Evolutionary conservation across 2,113 vertebrate species (phyloP).

Genomic region (Mandrillus leucophaeus): DNA sequence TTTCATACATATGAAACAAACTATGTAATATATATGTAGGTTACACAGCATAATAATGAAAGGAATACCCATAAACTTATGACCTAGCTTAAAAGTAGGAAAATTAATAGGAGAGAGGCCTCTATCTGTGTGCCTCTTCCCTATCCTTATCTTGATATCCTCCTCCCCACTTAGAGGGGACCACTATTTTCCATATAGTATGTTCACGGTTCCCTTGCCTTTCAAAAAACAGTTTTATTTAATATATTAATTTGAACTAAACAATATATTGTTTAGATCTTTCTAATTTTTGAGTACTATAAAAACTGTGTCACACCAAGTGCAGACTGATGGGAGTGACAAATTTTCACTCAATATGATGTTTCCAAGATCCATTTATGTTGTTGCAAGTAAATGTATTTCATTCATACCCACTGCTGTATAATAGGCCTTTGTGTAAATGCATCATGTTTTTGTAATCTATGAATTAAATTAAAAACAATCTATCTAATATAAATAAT

Average conservation of each 20-base stretch:
- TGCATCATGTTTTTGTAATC: not conserved
- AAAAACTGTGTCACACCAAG: not conserved
- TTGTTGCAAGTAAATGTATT: not conserved
- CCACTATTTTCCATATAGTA: not conserved
- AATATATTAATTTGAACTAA: not conserved
- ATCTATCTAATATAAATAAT: not conserved
- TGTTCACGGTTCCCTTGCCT: not conserved
- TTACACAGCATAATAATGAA: not conserved
- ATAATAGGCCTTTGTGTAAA: not conserved
- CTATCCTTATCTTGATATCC: no score
- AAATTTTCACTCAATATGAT: not conserved
- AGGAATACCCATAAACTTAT: not conserved
- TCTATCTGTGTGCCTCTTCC: not conserved
- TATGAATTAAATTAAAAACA: not conserved
- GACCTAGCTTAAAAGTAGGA: not conserved
- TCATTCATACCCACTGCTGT: not conserved
- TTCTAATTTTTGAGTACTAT: not conserved
- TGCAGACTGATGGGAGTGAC: not conserved
- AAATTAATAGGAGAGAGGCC: no score
- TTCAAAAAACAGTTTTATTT: not conserved
- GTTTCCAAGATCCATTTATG: not conserved
- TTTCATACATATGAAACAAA: not conserved
- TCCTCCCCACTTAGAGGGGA: not conserved
- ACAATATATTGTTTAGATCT: not conserved
- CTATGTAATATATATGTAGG: not conserved